Conservation (phyloP, 2,113 vertebrate species). For the Rallus limicola region DNA sequence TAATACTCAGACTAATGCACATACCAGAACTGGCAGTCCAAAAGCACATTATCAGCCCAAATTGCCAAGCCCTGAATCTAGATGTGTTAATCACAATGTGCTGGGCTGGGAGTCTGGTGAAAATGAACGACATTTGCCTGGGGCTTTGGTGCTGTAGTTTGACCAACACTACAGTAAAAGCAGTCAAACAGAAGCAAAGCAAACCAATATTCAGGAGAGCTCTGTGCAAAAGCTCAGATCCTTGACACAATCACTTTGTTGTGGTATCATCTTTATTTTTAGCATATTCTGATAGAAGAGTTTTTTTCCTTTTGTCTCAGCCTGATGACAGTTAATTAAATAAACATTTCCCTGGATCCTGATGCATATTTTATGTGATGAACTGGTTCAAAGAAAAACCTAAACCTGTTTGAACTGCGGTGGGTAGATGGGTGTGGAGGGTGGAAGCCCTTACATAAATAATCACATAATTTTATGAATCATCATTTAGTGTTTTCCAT, state of each 20-base stretch:
- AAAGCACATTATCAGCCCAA: neutral
- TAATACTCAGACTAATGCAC: neutral
- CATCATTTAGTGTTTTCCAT: neutral
- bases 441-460: slow-evolving; percentile 34
- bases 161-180: neutral
- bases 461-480: slow-evolving; percentile 10
- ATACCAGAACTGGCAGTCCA: neutral
- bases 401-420: neutral
- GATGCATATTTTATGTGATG: slow-evolving; percentile 47
- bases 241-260: neutral
- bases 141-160: neutral
- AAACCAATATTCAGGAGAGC: neutral
- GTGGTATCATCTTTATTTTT: slow-evolving; percentile 9
- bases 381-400: slow-evolving; percentile 43
- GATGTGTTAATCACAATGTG: neutral
- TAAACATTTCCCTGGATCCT: neutral
- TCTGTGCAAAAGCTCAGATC: neutral
- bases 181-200: neutral
- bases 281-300: slow-evolving; percentile 11
- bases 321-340: slow-evolving; percentile 52
- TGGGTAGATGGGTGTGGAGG: neutral
- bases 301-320: slow-evolving; percentile 9
- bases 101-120: neutral
- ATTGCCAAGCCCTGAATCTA: neutral
- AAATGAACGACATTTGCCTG: neutral